These are phyloP conservation scores for Tachina lurida DNA, from an alignment of 2,888 invertebrate species.

Conservation along the genomic window DNA sequence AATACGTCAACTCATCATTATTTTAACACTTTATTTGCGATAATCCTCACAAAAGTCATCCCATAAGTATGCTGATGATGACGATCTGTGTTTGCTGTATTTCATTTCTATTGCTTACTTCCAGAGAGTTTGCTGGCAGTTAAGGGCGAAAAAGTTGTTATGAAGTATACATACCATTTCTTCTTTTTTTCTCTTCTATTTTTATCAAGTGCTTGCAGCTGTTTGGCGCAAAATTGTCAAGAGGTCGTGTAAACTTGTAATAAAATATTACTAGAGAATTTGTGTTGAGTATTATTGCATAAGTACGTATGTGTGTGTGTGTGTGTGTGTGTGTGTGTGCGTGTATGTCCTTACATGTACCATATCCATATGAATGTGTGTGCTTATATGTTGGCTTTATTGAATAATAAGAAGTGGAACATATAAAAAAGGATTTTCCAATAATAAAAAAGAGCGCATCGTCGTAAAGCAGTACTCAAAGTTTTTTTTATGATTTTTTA, in stretches of 20 bases:
- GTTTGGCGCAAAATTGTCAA: conserved; percentile 70
- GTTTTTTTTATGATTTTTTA: conserved; percentile 29
- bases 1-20: conserved; percentile 5
- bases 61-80: conserved; percentile 45
- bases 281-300: conserved; percentile 59
- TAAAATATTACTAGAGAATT: conserved; percentile 67
- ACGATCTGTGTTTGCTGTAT: conserved; percentile 37
- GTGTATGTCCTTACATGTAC: not conserved
- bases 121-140: not conserved
- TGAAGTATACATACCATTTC: conserved; percentile 40
- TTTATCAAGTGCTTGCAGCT: conserved; percentile 71
- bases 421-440: conserved; percentile 63
- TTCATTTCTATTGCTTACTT: conserved; percentile 28
- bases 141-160: conserved; percentile 17
- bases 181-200: conserved; percentile 9
- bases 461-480: conserved; percentile 31
- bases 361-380: not conserved
- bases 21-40: conserved; percentile 41
- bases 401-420: conserved; percentile 38
- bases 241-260: conserved; percentile 68
- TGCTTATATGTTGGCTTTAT: conserved; percentile 15
- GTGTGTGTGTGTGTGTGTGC: conserved; percentile 2
- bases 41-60: conserved; percentile 62
- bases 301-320: not conserved
- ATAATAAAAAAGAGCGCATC: conserved; percentile 41